Percentiles rank a stretch among this genome's conserved stretches.
Conservation (phyloP, 2,113 vertebrate genomes). For the Hippolais icterina region DNA sequence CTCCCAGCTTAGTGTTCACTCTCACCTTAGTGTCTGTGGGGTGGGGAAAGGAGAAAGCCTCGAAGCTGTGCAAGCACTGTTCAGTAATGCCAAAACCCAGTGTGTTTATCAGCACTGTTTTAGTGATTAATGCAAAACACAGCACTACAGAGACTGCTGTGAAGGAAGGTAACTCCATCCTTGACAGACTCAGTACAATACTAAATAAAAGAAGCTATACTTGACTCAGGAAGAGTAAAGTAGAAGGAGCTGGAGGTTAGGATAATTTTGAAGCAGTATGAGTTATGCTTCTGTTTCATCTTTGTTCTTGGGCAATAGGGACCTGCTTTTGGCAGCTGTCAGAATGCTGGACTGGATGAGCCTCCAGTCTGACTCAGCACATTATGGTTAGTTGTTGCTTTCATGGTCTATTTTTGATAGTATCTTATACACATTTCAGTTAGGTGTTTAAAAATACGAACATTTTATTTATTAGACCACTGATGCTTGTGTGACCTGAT, state of each 20-base stretch:
- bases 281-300: neutral
- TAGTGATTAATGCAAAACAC: neutral
- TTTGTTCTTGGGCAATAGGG: neutral
- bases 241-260: neutral
- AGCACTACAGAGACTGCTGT: neutral
- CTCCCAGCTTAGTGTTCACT: neutral
- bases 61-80: neutral
- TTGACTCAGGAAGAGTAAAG: neutral
- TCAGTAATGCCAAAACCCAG: neutral
- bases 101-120: neutral
- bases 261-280: rapidly evolving
- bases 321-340: neutral
- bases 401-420: neutral
- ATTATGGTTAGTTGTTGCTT: neutral
- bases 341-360: neutral
- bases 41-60: neutral
- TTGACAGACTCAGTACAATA: neutral
- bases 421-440: neutral
- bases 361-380: neutral
- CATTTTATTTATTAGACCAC: neutral
- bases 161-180: neutral
- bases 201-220: neutral
- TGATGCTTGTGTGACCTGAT: neutral
- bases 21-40: neutral
- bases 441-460: neutral